These are phyloP conservation scores for Hippopotamus amphibius DNA, from an alignment of 2,113 vertebrate species.

Conservation along the genomic window DNA sequence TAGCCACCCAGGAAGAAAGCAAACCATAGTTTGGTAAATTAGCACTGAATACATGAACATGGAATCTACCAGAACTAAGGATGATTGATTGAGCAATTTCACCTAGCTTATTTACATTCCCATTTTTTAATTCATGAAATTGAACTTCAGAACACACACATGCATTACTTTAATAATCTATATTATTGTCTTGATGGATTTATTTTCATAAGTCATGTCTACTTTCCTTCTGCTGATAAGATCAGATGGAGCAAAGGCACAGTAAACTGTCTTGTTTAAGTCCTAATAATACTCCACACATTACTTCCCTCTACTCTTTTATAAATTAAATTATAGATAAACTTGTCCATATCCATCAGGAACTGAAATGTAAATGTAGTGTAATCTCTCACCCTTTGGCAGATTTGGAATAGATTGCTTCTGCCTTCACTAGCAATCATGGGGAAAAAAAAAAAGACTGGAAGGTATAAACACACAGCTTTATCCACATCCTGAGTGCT, in stretches of 20 bases:
- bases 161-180: neutral
- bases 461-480: neutral
- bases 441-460: neutral
- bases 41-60: neutral
- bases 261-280: neutral
- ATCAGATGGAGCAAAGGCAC: neutral
- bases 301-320: neutral
- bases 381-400: neutral
- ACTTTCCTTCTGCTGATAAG: neutral
- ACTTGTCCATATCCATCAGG: neutral
- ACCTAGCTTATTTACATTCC: neutral
- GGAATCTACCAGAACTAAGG: neutral
- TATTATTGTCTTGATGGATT: neutral
- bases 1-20: slow-evolving; percentile 5
- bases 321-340: neutral
- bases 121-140: neutral
- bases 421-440: neutral
- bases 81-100: neutral
- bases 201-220: neutral
- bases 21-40: slow-evolving; percentile 7
- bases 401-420: neutral
- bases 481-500: neutral
- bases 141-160: neutral
- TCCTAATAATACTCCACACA: neutral
- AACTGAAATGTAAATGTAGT: neutral